Evolutionary conservation across 2,888 invertebrate species (phyloP).

Genomic region (Eupithecia insigniata): DNA sequence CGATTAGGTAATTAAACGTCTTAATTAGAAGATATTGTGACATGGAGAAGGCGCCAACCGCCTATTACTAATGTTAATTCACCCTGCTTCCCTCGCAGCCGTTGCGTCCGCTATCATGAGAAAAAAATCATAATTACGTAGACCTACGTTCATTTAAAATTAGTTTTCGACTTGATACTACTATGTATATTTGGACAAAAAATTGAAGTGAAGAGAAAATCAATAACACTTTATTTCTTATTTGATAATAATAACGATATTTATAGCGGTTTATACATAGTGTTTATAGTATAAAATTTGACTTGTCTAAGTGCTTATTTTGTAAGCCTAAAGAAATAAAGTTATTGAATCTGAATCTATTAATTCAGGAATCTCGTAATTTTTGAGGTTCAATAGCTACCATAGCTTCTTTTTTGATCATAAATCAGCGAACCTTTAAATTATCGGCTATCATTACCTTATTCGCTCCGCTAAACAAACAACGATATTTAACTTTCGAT

Average conservation of each 20-base stretch:
- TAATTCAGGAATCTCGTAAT: background rate
- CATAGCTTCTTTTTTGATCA: background rate
- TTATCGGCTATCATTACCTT: background rate
- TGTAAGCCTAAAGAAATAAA: too few species aligned
- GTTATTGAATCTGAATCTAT: too few species aligned
- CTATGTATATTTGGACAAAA: too few species aligned
- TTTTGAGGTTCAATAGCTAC: background rate
- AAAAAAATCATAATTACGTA: slow-evolving; percentile 38
- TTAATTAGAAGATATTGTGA: slow-evolving; percentile 69
- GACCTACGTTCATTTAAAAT: background rate
- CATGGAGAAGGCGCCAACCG: slow-evolving; percentile 60
- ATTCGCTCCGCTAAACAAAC: background rate
- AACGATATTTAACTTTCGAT: slow-evolving; percentile 21
- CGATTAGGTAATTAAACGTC: slow-evolving; percentile 71
- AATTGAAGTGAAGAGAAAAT: too few species aligned
- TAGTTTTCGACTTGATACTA: background rate
- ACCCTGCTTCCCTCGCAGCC: slow-evolving; percentile 30
- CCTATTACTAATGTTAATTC: slow-evolving; percentile 73
- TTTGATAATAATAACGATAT: too few species aligned
- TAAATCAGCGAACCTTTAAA: background rate
- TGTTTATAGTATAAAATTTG: too few species aligned
- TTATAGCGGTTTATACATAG: too few species aligned
- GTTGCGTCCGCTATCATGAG: slow-evolving; percentile 38
- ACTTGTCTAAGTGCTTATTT: too few species aligned
- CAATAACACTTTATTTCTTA: too few species aligned